Evolutionary conservation across 2,888 invertebrate genomes (phyloP), one percentile per base, ranked within the genome.

Genomic region (Lampropteryx suffumata): DNA sequence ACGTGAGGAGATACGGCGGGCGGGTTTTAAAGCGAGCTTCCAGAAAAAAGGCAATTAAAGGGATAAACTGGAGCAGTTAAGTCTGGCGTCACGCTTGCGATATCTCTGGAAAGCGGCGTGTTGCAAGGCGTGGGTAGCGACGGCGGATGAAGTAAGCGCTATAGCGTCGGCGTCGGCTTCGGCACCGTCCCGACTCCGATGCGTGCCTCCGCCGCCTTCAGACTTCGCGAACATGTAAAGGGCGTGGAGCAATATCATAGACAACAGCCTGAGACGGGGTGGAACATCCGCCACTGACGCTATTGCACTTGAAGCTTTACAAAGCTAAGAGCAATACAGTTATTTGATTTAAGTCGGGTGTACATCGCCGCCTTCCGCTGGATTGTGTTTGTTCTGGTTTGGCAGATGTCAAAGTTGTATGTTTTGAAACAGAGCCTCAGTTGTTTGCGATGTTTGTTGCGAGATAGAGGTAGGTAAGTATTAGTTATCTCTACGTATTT

Each of bases 271-370:
- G 69, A 82, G 80, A 80, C 81, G 82, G 82, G 84, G 79, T 72
- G 76, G 80, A 85, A 87, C 88, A 87, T 84, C 84, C 84, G 81
- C 82, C 74, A 80, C 80, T 82, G 84, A 82, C 82, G 82, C 83
- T 86, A 87, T 88, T 89, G 88, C 88, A 88, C 87, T 88, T 84
- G 85, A 86, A 86, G 86, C 84, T 79, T 86, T 88, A 87, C 87
- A 88, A 84, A 87, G 88, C 89, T 88, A 84, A 85, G 87, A 89
- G 88, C 89, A 88, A 89, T 88, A 90, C 87, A 87, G 87, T 90
- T 90, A 90, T 90, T 90, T 90, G 88, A 89, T 90, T 90, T 89
- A 88, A 89, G 86, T 79, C 86, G 86, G 79, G 79, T 85, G 82
- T 87, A 82, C 84, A 80, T 84, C 76, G 71, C 79, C 79, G 85